Base-by-base conservation (phyloP, 2,113 vertebrate species). In the Cryptomyrus ogoouensis region DNA sequence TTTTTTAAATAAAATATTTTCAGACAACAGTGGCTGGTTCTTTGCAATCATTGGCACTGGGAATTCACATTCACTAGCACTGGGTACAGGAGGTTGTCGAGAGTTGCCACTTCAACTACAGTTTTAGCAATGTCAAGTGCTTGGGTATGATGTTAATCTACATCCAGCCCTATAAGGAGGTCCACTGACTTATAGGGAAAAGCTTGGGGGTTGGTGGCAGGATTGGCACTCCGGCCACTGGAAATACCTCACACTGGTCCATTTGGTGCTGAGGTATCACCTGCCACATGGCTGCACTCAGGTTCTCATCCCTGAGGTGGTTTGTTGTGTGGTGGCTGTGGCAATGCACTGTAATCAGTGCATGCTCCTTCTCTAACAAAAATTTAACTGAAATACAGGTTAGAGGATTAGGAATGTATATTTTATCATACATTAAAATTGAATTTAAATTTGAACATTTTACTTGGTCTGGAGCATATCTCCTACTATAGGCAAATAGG, bases 1-100 rank as follows among this genome's bases (percentile, higher is more conserved):
- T 95, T 96, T 96, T 93, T 95, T 42, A 95, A 96, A 96, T 95
- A 94, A 91, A 83, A 93, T 94, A 93, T 94, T 88, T 89, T 89
- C n/a, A 56, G 88, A 83, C 19, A 31, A 19, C 0, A 49, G 9
- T 53, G 85, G 31, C 47, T 87, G 85, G 7, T 19, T 52, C 49
- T 87, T 47, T n/a, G 24, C 46, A 24, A 46, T 84, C 19, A 47
- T 46, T 44, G 9, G 83, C 9, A 42, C 31, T 77, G 31, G n/a
- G 13, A 27, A 66, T 66, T 66, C n/a, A 27, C 58, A 1, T 62
- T 62, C 24, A n/a, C 58, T n/a, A 8, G 58, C 24, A 62, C 5
- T 62, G 58, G 24, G 24, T 62, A n/a, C 58, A 66, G 58, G 58
- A n/a, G 7, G n/a, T n/a, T 66, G n/a, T 27, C 58, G 19, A 21